Evolutionary conservation across 2,797 vertebrate species (phyloP).

Genomic region (Cryptoprocta ferox): DNA sequence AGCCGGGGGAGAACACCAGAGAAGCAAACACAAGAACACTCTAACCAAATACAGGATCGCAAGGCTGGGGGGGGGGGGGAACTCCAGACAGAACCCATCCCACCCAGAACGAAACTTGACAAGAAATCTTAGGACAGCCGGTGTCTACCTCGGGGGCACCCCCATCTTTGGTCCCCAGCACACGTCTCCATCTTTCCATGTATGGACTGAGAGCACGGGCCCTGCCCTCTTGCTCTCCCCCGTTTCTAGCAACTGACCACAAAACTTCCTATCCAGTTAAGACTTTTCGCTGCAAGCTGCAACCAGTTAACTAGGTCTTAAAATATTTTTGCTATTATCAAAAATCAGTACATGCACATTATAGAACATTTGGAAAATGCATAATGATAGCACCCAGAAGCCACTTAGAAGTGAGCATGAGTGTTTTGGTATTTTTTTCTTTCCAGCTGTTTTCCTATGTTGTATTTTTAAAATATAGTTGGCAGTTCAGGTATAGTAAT

Average conservation of each 20-base stretch:
- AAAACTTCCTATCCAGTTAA: not conserved
- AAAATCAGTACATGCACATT: not conserved
- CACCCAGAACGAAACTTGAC: not conserved
- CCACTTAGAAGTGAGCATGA: not conserved
- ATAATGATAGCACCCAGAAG: not conserved
- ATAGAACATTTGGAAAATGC: not conserved
- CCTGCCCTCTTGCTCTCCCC: not conserved
- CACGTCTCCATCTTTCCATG: not conserved
- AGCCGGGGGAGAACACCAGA: not conserved
- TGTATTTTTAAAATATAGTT: not conserved
- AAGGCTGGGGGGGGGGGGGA: not conserved
- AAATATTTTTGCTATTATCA: not conserved
- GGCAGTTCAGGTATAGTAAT: not conserved
- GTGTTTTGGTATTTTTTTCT: not conserved
- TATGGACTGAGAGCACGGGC: not conserved
- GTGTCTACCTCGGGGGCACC: not conserved
- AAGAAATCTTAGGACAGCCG: not conserved
- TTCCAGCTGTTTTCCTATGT: not conserved
- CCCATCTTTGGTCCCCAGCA: not conserved
- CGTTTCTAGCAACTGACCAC: not conserved
- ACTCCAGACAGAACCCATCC: not conserved
- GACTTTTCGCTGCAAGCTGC: not conserved
- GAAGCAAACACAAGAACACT: not conserved
- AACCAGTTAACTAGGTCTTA: not conserved
- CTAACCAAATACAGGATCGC: not conserved